Conservation (phyloP, 1,140 invertebrate genomes). For the Ctenoplectra terminalis region DNA sequence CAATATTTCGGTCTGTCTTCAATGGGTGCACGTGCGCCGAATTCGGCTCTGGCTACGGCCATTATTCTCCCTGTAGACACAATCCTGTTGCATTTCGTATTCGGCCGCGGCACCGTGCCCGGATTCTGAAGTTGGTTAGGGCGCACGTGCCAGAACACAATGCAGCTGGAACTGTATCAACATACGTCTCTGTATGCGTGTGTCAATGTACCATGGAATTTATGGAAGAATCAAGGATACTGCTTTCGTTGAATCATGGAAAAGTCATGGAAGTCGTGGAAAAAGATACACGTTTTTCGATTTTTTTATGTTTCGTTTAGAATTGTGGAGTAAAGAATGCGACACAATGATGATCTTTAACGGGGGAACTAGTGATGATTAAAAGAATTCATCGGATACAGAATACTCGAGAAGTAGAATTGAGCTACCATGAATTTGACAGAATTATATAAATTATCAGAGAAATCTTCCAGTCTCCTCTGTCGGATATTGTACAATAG, state of each 20-base stretch:
- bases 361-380: too few species aligned
- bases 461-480: too few species aligned
- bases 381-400: too few species aligned
- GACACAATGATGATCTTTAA: too few species aligned
- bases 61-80: conserved; percentile 51
- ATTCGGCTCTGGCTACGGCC: conserved; percentile 14
- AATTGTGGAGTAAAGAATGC: too few species aligned
- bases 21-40: conserved; percentile 41
- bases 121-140: conserved; percentile 4
- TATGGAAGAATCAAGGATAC: neutral
- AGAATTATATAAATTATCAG: too few species aligned
- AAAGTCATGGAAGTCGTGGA: neutral
- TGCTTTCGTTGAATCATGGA: too few species aligned
- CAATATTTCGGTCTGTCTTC: conserved; percentile 45
- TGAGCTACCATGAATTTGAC: too few species aligned
- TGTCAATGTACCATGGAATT: neutral
- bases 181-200: neutral
- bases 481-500: too few species aligned
- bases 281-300: too few species aligned
- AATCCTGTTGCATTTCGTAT: conserved; percentile 70
- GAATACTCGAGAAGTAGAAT: too few species aligned
- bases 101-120: conserved; percentile 33
- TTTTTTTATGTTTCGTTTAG: too few species aligned
- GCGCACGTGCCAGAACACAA: neutral
- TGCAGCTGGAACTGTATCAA: neutral